Percentiles rank a stretch among this genome's conserved stretches.
Evolutionary conservation across 2,113 vertebrate genomes (phyloP).

Genomic region (Platichthys stellatus): DNA sequence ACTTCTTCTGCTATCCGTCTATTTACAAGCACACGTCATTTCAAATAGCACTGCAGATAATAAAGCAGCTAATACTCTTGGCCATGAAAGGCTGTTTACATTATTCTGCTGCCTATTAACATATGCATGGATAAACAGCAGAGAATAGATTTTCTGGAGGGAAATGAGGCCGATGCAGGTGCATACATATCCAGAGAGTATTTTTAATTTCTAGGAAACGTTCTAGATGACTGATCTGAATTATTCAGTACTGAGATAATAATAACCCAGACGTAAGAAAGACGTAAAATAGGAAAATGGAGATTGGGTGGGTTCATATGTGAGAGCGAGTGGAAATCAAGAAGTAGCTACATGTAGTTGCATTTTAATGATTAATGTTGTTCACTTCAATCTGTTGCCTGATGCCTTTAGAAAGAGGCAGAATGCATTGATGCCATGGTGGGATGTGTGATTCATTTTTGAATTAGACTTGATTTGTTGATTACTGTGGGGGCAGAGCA

Average conservation of each 20-base stretch:
- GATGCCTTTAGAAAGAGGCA: not conserved
- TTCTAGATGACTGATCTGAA: slow-evolving; percentile 6
- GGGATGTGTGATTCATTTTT: too few relatives aligned
- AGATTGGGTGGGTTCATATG: not conserved
- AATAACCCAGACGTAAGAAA: not conserved
- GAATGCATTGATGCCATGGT: too few relatives aligned
- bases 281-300: not conserved
- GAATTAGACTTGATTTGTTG: too few relatives aligned
- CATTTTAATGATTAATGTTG: too few relatives aligned
- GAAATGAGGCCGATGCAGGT: not conserved
- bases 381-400: not conserved
- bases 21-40: slow-evolving; percentile 26
- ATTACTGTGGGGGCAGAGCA: too few relatives aligned
- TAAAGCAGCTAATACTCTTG: slow-evolving; percentile 1
- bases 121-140: slow-evolving; percentile 15
- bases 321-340: not conserved
- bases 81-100: slow-evolving; percentile 5
- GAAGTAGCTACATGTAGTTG: too few relatives aligned
- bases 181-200: not conserved
- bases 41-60: not conserved
- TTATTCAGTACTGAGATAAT: not conserved
- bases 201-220: slow-evolving; percentile 9
- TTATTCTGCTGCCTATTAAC: slow-evolving; percentile 19
- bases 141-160: not conserved
- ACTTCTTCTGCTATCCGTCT: slow-evolving; percentile 12